phyloP scores from a whole-genome alignment of 2,113 vertebrate species.

The Poecilia latipinna region DNA sequence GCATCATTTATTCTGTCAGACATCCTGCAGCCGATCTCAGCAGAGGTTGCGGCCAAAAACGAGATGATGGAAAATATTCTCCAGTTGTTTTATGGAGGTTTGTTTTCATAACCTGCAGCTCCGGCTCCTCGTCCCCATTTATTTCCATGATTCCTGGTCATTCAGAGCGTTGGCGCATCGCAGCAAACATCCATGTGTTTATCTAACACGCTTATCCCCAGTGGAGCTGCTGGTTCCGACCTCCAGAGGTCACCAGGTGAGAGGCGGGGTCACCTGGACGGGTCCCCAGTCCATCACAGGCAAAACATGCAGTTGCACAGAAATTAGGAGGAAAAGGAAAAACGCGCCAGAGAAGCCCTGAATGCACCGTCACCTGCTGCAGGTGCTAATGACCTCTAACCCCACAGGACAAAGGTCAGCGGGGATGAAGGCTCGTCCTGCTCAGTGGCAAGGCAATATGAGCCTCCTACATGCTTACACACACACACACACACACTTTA shows the following conservation, averaged over 20 bases:
- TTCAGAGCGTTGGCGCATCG: neutral
- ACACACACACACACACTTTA: too few species aligned
- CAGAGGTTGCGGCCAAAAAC: neutral
- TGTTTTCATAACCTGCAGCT: neutral
- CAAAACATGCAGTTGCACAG: too few species aligned
- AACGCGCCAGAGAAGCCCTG: neutral
- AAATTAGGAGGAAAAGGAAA: neutral
- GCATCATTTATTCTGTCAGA: constrained; percentile 24
- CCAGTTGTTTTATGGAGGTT: neutral
- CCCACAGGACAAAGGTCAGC: neutral
- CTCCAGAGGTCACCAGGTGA: too few species aligned
- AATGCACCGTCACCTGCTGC: neutral
- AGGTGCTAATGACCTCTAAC: neutral
- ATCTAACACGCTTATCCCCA: too few species aligned
- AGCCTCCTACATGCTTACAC: neutral
- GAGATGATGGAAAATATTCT: too few species aligned
- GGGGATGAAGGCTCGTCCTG: neutral
- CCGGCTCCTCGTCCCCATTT: neutral
- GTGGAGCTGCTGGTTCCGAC: too few species aligned
- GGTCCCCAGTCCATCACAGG: too few species aligned
- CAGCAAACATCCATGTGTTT: too few species aligned
- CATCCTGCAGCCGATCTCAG: constrained; percentile 51
- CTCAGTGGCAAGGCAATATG: too few species aligned
- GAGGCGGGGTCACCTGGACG: too few species aligned
- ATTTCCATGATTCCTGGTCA: neutral